Base-by-base conservation (phyloP, 1,140 invertebrate species). In the Papilio helenus region DNA sequence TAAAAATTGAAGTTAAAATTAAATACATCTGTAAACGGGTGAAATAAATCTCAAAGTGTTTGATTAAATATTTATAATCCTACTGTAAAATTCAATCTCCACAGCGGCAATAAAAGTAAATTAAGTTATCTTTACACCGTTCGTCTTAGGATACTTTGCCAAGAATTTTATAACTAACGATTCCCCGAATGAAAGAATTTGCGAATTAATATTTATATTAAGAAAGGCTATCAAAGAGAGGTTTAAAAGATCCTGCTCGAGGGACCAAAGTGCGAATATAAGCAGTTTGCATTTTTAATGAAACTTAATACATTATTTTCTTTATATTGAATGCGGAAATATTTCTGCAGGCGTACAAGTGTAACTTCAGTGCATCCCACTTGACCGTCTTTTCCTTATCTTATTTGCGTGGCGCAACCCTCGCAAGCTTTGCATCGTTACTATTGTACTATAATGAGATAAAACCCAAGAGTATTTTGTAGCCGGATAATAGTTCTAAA, bases 171-270 rank as follows among this genome's bases (percentile, higher is more conserved):
- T 77, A 77, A 77, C 51, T 86, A 83, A 86, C 82, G 72, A 82
- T 80, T 81, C 77, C 55, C 74, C 77, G 84, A 85, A 85, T 82
- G 65, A 78, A 81, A 81, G 78, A 84, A 83, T 82, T 84, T 82
- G 80, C 80, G 78, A 86, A 88, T 88, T 87, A 88, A 85, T 86
- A 85, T 89, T 88, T 86, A 80, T 81, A 85, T 85, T 84, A 86
- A 88, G 81, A 83, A 84, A 81, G 85, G 85, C 85, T 85, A 89
- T 88, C 86, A 88, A 86, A 85, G 81, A 68, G 81, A 80, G 79
- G 81, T 84, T 88, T 88, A 88, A 85, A 83, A 81, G 80, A 85
- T 82, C 76, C 79, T 39, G 72, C 82, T 80, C 80, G 7, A n/a
- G 80, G 80, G 80, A 81, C 79, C 55, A 61, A 65, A 51, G 58